A percentile compares a stretch with the other conserved stretches of the same genome.
Evolutionary conservation across 2,888 invertebrate genomes (phyloP).

Genomic region (Tiphia femorata): DNA sequence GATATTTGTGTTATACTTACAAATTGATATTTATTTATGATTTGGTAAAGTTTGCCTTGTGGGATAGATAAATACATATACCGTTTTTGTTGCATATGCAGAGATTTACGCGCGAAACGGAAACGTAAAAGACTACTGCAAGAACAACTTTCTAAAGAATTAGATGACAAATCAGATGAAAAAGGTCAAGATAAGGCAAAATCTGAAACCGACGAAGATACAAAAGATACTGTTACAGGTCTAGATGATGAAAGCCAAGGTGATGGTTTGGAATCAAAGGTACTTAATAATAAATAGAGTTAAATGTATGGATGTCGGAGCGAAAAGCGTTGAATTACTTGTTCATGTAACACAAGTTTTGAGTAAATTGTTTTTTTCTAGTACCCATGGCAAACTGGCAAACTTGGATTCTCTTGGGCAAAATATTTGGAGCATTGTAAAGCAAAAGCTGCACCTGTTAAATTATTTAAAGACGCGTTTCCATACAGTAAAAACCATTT

Average conservation of each 20-base stretch:
- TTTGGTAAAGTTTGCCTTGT: too few relatives aligned
- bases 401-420: conserved; percentile 83
- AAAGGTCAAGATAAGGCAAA: conserved; percentile 52
- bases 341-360: too few relatives aligned
- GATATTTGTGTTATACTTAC: conserved; percentile 8
- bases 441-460: conserved; percentile 80
- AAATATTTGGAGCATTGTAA: conserved; percentile 81
- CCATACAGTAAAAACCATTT: conserved; percentile 83
- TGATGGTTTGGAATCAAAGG: conserved; percentile 57
- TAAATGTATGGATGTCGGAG: too few relatives aligned
- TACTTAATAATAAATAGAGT: conserved; percentile 26
- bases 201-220: conserved; percentile 63
- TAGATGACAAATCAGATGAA: conserved; percentile 54
- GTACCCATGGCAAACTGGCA: conserved; percentile 80
- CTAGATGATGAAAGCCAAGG: conserved; percentile 54
- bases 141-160: conserved; percentile 55
- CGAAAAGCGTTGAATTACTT: too few relatives aligned
- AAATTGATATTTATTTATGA: too few relatives aligned
- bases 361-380: conserved; percentile 40
- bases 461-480: conserved; percentile 84
- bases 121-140: conserved; percentile 63
- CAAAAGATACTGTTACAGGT: conserved; percentile 58
- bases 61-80: not conserved
- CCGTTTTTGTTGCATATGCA: conserved; percentile 21
- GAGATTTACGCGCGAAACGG: conserved; percentile 60